These are phyloP conservation scores for Drosophila melanogaster DNA, from an alignment of 1,140 invertebrate species.

Conservation along the genomic window Release_6_plus_ISO1_MT NT_033777.3:31302001-31302500, in stretches of 20 bases:
- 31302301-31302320: conserved; percentile 79
- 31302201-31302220: conserved; percentile 79
- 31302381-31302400: conserved; percentile 12
- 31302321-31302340: conserved; percentile 54
- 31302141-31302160: conserved; percentile 70
- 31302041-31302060: conserved; percentile 71
- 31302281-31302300: conserved; percentile 81
- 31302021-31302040: conserved; percentile 29
- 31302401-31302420: conserved; percentile 57
- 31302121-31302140: conserved; percentile 57
- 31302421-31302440: conserved; percentile 57
- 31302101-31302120: conserved; percentile 39
- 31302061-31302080: conserved; percentile 52
- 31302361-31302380: conserved; percentile 77
- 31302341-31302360: conserved; percentile 80
- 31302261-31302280: conserved; percentile 44
- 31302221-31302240: no score
- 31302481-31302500: conserved; percentile 52
- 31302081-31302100: conserved; percentile 20
- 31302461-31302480: conserved; percentile 60
- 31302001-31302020: conserved; percentile 72
- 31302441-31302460: conserved; percentile 76
- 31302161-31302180: conserved; percentile 82
- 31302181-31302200: conserved; percentile 81
- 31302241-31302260: not conserved